Conservation (phyloP, 2,888 invertebrate genomes). For the Drosophila kanekoi region DNA sequence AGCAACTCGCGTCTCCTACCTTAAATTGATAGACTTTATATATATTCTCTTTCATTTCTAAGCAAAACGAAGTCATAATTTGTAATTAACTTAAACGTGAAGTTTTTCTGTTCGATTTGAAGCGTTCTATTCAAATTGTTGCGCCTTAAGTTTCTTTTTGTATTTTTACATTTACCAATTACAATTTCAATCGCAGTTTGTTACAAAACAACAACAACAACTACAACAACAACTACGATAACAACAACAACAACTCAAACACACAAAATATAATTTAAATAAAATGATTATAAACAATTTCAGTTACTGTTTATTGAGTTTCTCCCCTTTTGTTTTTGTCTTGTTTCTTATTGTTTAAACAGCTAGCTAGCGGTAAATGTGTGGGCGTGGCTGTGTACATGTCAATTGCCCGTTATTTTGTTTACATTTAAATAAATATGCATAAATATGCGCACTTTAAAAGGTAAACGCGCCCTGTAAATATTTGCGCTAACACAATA, state of each 20-base stretch:
- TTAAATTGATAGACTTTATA: constrained; percentile 53
- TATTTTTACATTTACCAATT: constrained; percentile 62
- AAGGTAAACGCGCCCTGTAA: constrained; percentile 71
- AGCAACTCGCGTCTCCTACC: constrained; percentile 31
- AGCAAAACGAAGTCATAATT: constrained; percentile 81
- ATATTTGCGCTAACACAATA: constrained; percentile 67
- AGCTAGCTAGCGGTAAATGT: constrained; percentile 10
- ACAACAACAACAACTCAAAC: constrained; percentile 66
- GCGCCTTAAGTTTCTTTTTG: constrained; percentile 63
- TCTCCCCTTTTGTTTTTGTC: constrained; percentile 31
- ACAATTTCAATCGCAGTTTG: constrained; percentile 62
- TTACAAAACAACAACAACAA: constrained; percentile 55
- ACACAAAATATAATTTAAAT: constrained; percentile 77
- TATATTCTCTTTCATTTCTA: constrained; percentile 63
- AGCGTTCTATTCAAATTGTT: constrained; percentile 41
- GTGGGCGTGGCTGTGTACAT: constrained; percentile 52
- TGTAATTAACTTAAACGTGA: constrained; percentile 75
- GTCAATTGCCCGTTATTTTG: constrained; percentile 65
- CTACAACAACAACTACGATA: constrained; percentile 38
- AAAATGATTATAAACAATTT: constrained; percentile 67
- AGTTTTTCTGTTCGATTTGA: constrained; percentile 64
- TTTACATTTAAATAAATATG: constrained; percentile 20
- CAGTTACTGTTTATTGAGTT: constrained; percentile 43
- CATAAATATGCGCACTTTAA: constrained; percentile 17
- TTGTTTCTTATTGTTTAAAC: constrained; percentile 15